Conservation (phyloP, 2,888 invertebrate species). For the Spicauda simplicius region DNA sequence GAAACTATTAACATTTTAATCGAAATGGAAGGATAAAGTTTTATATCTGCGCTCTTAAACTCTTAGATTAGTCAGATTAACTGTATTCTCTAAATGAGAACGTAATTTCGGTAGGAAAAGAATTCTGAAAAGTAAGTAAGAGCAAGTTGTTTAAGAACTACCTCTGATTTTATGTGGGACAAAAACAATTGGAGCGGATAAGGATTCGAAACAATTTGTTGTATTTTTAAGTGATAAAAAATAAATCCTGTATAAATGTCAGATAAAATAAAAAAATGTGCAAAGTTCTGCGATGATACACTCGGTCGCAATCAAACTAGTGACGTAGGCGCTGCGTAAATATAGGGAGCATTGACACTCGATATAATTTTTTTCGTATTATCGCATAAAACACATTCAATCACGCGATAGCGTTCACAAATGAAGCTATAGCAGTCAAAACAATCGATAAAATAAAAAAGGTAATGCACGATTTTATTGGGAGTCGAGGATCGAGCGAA, state of each 20-base stretch:
- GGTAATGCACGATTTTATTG: conserved; percentile 53
- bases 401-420: conserved; percentile 54
- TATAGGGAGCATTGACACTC: conserved; percentile 36
- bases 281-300: conserved; percentile 11
- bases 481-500: conserved; percentile 52
- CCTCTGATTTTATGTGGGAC: background rate
- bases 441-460: conserved; percentile 69
- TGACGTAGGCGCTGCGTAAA: conserved; percentile 38
- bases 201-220: background rate
- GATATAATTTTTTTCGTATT: conserved; percentile 55
- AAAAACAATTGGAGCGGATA: background rate
- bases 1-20: conserved; percentile 38
- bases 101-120: background rate
- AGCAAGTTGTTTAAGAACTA: background rate
- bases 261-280: background rate
- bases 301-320: conserved; percentile 31
- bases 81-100: conserved; percentile 14
- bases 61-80: conserved; percentile 31
- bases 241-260: background rate
- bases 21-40: conserved; percentile 35
- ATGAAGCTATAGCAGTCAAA: conserved; percentile 68
- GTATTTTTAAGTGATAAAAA: background rate
- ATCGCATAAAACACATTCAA: conserved; percentile 59
- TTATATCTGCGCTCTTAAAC: conserved; percentile 31
- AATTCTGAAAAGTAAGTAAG: background rate